phyloP scores from a whole-genome alignment of 2,113 vertebrate genomes.

The Boulengeromyrus knoepffleri region DNA sequence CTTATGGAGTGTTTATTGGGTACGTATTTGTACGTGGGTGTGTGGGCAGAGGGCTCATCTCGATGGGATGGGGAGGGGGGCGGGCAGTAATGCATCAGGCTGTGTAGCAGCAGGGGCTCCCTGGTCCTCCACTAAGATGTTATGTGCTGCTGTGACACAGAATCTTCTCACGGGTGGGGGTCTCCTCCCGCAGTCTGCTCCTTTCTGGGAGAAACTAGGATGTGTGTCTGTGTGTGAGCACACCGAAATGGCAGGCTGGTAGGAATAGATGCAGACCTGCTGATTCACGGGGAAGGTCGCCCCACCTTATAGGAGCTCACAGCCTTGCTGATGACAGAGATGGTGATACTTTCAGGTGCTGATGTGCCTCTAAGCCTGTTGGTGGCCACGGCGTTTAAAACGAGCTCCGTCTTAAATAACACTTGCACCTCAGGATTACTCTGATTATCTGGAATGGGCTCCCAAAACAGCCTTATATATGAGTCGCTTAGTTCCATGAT shows the following conservation, averaged over 20 bases:
- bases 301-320: neutral
- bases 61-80: neutral
- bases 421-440: neutral
- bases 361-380: neutral
- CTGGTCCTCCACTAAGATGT: neutral
- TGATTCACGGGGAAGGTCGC: neutral
- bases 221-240: neutral
- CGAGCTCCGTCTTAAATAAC: neutral
- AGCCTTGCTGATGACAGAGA: neutral
- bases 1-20: neutral
- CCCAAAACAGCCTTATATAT: neutral
- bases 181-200: neutral
- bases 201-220: neutral
- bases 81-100: neutral
- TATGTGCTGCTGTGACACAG: neutral
- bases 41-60: neutral
- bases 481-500: neutral
- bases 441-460: neutral
- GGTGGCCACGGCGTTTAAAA: neutral
- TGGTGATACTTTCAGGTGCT: neutral
- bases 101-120: neutral
- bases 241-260: neutral
- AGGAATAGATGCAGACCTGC: neutral
- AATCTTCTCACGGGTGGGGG: neutral
- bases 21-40: neutral